Base-by-base conservation (phyloP, 1,140 invertebrate genomes). In the Eueides isabella region DNA sequence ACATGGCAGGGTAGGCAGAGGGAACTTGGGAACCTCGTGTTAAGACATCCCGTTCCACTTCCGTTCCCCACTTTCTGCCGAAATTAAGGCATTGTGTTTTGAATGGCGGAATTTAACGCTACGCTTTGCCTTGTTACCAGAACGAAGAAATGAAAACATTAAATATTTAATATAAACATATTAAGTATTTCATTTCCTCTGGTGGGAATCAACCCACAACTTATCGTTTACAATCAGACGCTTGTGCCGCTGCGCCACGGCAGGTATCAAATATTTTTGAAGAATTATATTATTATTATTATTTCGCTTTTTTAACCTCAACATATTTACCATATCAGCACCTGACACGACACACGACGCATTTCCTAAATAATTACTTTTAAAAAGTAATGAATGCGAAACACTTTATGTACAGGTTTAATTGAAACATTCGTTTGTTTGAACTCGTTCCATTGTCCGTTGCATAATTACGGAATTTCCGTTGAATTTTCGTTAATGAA, bases 401-500 rank as follows among this genome's bases (percentile, higher is more conserved):
- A 55, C 19, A 26, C 23, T 55, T 55, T 55, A 55, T 55, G 23
- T 55, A 55, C 48, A 26, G 48, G 48, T 55, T 55, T 55, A 55
- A 55, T 55, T 55, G 48, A 55, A 55, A 55, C 48, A 55, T 55
- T 55, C 48, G 48, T 26, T 55, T 55, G 48, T 55, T 55, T 23
- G 48, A 55, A 55, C 48, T 55, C 48, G 19, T 26, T 12, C 23
- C 48, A 55, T 55, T 26, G 48, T 55, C 48, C 67, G 55, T 33
- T 61, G 30, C 44, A 33, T 48, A 69, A 69, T 69, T 66, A 66
- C 64, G 26, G 28, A 63, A 63, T 30, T 63, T 30, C 61, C 30
- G 28, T 63, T 63, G 61, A n/a, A 31, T 63, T 63, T 63, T 69
- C 67, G 44, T 69, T 48, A 67, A 61, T 69, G 67, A 69, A 30